phyloP scores from a whole-genome alignment of 2,113 vertebrate species.

The Chiloscyllium plagiosum region DNA sequence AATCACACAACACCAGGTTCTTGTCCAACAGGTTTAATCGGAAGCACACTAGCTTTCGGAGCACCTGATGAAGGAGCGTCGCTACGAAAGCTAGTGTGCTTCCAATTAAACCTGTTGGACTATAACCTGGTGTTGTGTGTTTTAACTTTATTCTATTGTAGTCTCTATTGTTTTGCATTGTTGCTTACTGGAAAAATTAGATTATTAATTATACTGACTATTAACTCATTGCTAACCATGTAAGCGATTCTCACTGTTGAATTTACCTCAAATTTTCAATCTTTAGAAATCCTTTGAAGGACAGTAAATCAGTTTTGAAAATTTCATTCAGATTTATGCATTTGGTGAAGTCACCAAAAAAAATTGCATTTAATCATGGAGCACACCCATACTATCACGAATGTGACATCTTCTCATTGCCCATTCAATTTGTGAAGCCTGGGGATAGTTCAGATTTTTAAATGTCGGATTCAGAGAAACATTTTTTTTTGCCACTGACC shows the following conservation, averaged over 20 bases:
- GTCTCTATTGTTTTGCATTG: not conserved
- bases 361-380: not conserved
- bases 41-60: too few relatives aligned
- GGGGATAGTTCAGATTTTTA: not conserved
- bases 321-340: not conserved
- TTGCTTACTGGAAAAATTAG: not conserved
- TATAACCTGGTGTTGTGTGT: too few relatives aligned
- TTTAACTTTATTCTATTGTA: not conserved
- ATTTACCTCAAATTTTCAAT: not conserved
- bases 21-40: too few relatives aligned
- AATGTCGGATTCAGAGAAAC: not conserved
- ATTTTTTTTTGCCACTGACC: not conserved
- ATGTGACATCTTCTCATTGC: not conserved
- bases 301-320: not conserved
- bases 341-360: not conserved
- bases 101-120: too few relatives aligned
- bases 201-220: not conserved
- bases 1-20: too few relatives aligned
- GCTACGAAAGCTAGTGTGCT: too few relatives aligned
- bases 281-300: not conserved
- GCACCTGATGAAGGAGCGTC: too few relatives aligned
- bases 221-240: not conserved
- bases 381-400: not conserved
- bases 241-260: not conserved
- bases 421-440: not conserved